Percentiles rank a stretch among this genome's conserved stretches.
Conservation (phyloP, 2,888 invertebrate species). For the Cistogaster globosa region DNA sequence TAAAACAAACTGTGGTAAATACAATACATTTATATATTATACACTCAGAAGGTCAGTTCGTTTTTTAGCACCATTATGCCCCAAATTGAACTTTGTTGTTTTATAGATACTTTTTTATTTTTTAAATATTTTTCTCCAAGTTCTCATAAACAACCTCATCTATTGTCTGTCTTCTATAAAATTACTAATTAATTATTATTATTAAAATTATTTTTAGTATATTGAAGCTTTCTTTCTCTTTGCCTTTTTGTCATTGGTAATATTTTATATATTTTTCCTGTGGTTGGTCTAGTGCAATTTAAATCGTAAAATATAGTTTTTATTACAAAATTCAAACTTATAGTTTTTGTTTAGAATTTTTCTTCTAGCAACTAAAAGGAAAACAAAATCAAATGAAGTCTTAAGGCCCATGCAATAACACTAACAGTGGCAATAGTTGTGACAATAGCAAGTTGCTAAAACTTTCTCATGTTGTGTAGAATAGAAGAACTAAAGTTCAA, state of each 20-base stretch:
- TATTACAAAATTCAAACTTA: constrained; percentile 68
- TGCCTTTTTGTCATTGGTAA: background rate
- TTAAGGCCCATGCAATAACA: too few species aligned
- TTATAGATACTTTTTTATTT: background rate
- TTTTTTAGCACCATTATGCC: background rate
- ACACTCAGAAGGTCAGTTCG: constrained; percentile 52
- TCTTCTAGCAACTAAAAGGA: constrained; percentile 38
- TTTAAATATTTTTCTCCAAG: too few species aligned
- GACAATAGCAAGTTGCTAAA: background rate
- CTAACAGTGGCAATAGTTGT: constrained; percentile 12
- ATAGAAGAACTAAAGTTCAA: background rate
- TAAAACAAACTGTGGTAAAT: constrained; percentile 50
- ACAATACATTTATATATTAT: constrained; percentile 55
- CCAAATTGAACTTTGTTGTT: constrained; percentile 47
- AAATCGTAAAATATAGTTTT: constrained; percentile 66
- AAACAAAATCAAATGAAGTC: constrained; percentile 34
- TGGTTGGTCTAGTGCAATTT: constrained; percentile 59
- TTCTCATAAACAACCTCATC: too few species aligned
- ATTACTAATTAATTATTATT: background rate
- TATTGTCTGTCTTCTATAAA: background rate
- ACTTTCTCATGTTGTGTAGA: background rate
- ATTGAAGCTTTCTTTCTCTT: too few species aligned
- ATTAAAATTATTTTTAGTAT: background rate
- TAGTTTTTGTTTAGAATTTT: constrained; percentile 62
- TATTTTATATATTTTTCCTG: constrained; percentile 40